Percentiles rank a stretch among this genome's conserved stretches.
These are phyloP conservation scores for Cavia aperea DNA, from an alignment of 2,113 vertebrate species.

Conservation along the genomic window DNA sequence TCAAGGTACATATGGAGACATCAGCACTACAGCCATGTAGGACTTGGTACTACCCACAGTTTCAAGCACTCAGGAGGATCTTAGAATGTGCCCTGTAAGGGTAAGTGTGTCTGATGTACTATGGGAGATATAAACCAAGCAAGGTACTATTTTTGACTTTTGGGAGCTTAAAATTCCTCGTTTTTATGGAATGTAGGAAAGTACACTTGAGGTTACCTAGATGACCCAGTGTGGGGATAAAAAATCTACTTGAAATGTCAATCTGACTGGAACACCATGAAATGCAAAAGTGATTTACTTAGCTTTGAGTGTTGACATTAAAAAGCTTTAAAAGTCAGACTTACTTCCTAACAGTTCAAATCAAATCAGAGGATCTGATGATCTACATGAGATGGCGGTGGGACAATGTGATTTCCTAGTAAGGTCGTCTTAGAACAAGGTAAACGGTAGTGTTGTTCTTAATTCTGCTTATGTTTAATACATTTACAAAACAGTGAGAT, in stretches of 20 bases:
- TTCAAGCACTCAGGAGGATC: not conserved
- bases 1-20: not conserved
- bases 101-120: not conserved
- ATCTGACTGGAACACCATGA: not conserved
- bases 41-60: not conserved
- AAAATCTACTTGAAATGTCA: not conserved
- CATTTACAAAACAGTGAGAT: not conserved
- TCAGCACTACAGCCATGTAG: not conserved
- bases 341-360: constrained; percentile 1
- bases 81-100: not conserved
- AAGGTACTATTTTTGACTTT: not conserved
- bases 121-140: not conserved
- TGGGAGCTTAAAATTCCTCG: constrained; percentile 5
- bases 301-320: not conserved
- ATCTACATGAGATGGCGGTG: not conserved
- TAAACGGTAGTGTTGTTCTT: constrained; percentile 14
- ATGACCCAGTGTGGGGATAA: constrained; percentile 3
- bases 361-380: constrained; percentile 25
- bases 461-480: not conserved
- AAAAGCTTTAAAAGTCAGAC: constrained; percentile 40
- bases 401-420: constrained; percentile 25
- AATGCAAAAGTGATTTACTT: constrained; percentile 2
- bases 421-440: constrained; percentile 21
- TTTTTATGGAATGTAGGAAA: not conserved
- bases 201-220: not conserved